phyloP scores from a whole-genome alignment of 2,888 invertebrate species.

The Antheraea assamensis region DNA sequence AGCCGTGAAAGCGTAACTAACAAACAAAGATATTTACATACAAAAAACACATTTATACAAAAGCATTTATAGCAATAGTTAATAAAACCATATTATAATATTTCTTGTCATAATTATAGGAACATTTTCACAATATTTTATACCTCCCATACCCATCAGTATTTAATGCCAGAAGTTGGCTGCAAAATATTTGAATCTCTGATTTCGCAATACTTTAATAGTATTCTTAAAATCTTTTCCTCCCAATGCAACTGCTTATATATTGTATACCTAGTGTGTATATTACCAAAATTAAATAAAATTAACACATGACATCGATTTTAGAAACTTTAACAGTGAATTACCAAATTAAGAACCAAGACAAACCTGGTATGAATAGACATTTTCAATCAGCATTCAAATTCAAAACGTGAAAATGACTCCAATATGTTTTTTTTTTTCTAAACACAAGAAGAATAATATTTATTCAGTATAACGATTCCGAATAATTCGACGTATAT shows the following conservation, averaged over 20 bases:
- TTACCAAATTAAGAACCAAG: background rate
- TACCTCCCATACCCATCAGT: too few relatives aligned
- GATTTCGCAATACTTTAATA: too few relatives aligned
- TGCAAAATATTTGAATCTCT: too few relatives aligned
- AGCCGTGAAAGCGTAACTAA: too few relatives aligned
- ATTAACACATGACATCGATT: background rate
- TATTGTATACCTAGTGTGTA: background rate
- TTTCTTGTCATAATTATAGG: background rate
- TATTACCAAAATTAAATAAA: background rate
- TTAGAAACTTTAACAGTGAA: background rate
- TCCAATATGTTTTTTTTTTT: background rate
- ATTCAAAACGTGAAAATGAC: background rate
- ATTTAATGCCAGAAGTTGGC: too few relatives aligned
- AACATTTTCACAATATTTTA: too few relatives aligned
- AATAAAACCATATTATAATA: background rate
- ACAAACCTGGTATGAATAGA: background rate
- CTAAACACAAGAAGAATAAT: too few relatives aligned
- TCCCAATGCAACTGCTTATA: background rate
- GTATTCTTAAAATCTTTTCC: background rate
- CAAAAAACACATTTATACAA: too few relatives aligned
- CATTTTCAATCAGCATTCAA: background rate
- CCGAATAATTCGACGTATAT: too few relatives aligned
- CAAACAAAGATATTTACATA: too few relatives aligned
- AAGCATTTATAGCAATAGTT: too few relatives aligned
- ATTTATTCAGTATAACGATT: too few relatives aligned